A percentile compares a stretch with the other conserved stretches of the same genome.
phyloP scores from a whole-genome alignment of 2,113 vertebrate genomes.

The Pampusana beccarii region DNA sequence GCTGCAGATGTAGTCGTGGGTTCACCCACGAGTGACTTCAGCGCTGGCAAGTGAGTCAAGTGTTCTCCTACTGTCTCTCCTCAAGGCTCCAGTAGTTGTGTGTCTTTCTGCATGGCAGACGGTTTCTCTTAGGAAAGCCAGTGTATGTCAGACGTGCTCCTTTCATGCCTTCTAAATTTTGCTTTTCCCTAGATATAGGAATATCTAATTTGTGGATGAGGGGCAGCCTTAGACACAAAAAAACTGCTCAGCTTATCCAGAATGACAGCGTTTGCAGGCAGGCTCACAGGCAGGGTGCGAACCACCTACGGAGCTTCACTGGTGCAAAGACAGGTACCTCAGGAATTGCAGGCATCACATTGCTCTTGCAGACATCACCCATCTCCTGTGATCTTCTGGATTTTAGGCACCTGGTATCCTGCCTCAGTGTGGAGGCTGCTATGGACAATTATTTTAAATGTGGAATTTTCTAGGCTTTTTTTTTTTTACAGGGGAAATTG shows the following conservation, averaged over 20 bases:
- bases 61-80: not conserved
- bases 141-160: not conserved
- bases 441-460: not conserved
- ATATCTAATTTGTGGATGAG: not conserved
- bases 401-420: not conserved
- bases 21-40: not conserved
- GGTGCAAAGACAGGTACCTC: not conserved
- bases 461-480: not conserved
- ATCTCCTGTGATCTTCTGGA: not conserved
- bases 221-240: not conserved
- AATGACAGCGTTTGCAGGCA: not conserved
- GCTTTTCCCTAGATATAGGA: not conserved
- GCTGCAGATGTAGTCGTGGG: accelerated
- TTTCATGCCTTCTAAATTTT: not conserved
- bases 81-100: accelerated
- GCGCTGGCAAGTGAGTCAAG: not conserved
- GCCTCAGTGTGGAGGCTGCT: not conserved
- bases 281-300: not conserved
- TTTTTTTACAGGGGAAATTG: not conserved
- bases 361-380: not conserved
- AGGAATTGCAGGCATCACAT: not conserved
- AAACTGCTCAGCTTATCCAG: not conserved
- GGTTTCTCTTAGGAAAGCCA: not conserved
- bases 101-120: not conserved
- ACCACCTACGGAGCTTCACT: not conserved